A percentile compares a stretch with the other conserved stretches of the same genome.
Evolutionary conservation across 2,113 vertebrate species (phyloP).

Genomic region (Cepphus grylle): DNA sequence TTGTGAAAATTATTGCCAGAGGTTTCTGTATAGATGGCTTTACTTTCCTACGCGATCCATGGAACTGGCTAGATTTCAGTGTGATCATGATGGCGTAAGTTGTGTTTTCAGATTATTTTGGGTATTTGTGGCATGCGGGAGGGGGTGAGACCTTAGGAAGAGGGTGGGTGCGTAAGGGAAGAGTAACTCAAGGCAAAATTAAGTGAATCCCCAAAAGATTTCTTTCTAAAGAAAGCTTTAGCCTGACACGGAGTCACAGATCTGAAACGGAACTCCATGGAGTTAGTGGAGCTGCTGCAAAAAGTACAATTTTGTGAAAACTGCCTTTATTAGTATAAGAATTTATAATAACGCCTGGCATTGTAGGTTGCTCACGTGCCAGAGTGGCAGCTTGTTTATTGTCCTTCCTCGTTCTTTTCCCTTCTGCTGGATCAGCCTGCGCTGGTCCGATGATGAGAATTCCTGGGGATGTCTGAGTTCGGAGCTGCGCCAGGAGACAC

Average conservation of each 20-base stretch:
- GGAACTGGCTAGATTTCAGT: constrained; percentile 99
- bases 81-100: constrained; percentile 99
- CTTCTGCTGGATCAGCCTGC: not conserved
- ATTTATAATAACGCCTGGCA: not conserved
- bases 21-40: constrained; percentile 96
- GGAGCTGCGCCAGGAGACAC: not conserved
- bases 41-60: constrained; percentile 94
- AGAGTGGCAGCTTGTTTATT: not conserved
- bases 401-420: not conserved
- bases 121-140: fast-evolving
- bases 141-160: not conserved
- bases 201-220: not conserved
- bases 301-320: fast-evolving
- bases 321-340: not conserved
- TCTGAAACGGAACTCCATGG: fast-evolving
- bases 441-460: not conserved
- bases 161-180: not conserved
- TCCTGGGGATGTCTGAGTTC: not conserved
- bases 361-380: not conserved
- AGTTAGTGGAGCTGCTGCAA: not conserved
- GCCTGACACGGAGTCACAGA: not conserved
- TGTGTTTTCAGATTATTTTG: not conserved
- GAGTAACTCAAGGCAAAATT: not conserved
- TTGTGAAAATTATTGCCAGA: constrained; percentile 96
- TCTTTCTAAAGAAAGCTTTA: not conserved